phyloP scores from a whole-genome alignment of 1,140 invertebrate species.

The Zaprionus camerounensis region DNA sequence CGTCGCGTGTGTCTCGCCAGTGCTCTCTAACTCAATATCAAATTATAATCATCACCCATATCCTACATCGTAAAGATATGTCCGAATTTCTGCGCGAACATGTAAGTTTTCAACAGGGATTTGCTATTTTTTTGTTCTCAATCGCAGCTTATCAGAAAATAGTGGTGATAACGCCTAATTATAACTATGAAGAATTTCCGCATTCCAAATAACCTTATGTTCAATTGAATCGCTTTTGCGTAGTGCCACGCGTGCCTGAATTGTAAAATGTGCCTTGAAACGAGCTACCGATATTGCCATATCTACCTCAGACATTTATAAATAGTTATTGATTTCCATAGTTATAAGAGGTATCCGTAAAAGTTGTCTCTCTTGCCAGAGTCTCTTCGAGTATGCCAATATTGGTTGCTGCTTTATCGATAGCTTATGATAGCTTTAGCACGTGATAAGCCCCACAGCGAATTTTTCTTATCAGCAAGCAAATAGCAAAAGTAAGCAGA shows the following conservation, averaged over 20 bases:
- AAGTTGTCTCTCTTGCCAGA: constrained; percentile 9
- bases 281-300: background rate
- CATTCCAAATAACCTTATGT: background rate
- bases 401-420: constrained; percentile 14
- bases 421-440: constrained; percentile 22
- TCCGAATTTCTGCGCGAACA: constrained; percentile 72
- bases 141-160: constrained; percentile 56
- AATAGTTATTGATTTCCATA: background rate
- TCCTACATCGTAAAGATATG: constrained; percentile 38
- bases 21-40: constrained; percentile 14
- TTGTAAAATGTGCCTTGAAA: constrained; percentile 12
- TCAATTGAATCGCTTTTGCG: background rate
- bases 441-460: constrained; percentile 26
- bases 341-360: background rate
- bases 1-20: constrained; percentile 44
- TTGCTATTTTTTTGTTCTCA: background rate
- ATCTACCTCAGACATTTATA: background rate
- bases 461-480: constrained; percentile 28
- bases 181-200: constrained; percentile 19
- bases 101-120: constrained; percentile 52
- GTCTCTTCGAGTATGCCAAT: constrained; percentile 5
- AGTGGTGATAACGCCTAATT: constrained; percentile 43
- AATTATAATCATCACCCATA: constrained; percentile 20
- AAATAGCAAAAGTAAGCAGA: background rate
- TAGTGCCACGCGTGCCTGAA: constrained; percentile 24